A percentile compares a stretch with the other conserved stretches of the same genome.
Conservation (phyloP, 2,113 vertebrate genomes). For the Neodon shergylaensis region DNA sequence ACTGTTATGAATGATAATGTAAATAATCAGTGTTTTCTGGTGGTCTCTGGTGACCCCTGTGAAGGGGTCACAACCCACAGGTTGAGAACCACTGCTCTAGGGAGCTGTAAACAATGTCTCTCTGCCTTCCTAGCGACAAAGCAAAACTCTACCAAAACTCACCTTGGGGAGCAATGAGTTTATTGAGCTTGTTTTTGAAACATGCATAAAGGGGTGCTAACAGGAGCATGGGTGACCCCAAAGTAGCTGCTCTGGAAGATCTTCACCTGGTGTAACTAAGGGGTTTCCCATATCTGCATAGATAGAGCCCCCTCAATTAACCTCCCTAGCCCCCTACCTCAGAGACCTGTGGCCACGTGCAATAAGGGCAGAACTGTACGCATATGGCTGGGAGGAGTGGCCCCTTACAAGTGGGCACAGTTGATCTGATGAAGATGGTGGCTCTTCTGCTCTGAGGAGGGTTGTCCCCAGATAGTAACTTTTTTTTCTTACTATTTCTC, state of each 20-base stretch:
- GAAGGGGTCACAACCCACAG: not conserved
- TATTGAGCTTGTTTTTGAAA: not conserved
- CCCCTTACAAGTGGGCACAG: no score
- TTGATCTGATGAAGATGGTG: not conserved
- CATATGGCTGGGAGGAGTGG: no score
- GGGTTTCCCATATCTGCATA: not conserved
- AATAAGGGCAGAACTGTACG: not conserved
- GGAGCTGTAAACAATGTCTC: no score
- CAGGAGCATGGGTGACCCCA: not conserved
- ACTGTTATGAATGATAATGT: not conserved
- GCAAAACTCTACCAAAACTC: not conserved
- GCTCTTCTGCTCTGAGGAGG: not conserved
- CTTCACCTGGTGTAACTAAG: not conserved
- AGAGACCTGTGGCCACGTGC: not conserved
- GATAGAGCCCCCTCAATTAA: not conserved
- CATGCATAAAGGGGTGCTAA: no score
- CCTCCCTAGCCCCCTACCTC: no score
- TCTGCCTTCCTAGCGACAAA: not conserved
- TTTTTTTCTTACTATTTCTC: not conserved
- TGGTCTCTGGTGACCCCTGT: not conserved
- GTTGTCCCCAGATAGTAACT: not conserved
- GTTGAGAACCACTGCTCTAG: not conserved
- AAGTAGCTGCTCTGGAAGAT: no score
- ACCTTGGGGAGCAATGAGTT: not conserved
- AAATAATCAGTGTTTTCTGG: not conserved